Conservation (phyloP, 2,888 invertebrate species). For the Trichogramma dendrolimi region DNA sequence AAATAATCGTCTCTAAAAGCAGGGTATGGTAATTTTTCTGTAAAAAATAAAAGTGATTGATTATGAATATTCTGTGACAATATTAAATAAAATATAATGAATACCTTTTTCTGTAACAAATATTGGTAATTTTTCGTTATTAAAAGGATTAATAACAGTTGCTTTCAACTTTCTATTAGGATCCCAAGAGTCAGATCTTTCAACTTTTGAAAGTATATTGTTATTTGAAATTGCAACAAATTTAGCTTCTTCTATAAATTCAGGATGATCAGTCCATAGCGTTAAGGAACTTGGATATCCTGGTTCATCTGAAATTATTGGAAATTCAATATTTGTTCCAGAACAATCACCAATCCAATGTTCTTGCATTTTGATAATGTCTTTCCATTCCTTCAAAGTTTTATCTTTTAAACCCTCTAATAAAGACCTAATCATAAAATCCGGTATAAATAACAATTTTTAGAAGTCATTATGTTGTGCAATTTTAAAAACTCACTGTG, state of each 20-base stretch:
- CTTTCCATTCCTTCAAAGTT: constrained; percentile 73
- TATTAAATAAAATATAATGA: neutral
- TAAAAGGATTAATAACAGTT: constrained; percentile 69
- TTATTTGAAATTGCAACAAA: constrained; percentile 65
- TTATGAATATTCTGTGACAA: neutral
- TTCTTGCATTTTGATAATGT: constrained; percentile 77
- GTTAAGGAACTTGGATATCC: constrained; percentile 51
- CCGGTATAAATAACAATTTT: neutral
- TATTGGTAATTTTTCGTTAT: constrained; percentile 61
- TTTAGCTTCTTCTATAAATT: constrained; percentile 65
- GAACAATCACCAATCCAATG: constrained; percentile 88
- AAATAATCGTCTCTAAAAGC: constrained; percentile 66
- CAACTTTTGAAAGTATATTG: constrained; percentile 55
- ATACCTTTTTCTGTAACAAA: constrained; percentile 58
- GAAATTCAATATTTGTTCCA: constrained; percentile 70
- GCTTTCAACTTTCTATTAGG: constrained; percentile 47
- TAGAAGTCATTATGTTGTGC: neutral
- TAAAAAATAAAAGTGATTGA: constrained; percentile 45
- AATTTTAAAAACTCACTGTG: constrained; percentile 58
- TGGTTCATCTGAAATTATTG: constrained; percentile 49
- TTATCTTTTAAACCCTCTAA: constrained; percentile 68
- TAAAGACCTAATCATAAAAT: constrained; percentile 43
- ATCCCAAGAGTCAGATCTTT: constrained; percentile 31
- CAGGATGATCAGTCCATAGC: constrained; percentile 74
- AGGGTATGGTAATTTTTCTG: constrained; percentile 61